phyloP scores from a whole-genome alignment of 2,113 vertebrate genomes.

The Rhipidura dahli region DNA sequence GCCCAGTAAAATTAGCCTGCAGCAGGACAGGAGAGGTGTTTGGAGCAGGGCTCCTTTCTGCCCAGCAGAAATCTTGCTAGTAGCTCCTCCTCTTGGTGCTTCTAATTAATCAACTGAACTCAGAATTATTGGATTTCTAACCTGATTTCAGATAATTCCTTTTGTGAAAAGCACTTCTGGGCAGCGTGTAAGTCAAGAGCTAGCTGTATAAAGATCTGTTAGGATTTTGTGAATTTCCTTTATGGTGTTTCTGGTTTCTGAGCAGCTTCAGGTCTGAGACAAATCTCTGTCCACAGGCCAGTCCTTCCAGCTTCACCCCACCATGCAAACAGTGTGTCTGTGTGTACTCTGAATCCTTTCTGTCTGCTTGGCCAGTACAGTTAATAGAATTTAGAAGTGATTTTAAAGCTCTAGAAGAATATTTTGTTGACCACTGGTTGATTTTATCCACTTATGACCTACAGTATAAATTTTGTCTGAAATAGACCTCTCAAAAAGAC shows the following conservation, averaged over 20 bases:
- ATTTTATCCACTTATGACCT: background rate
- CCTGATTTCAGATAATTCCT: background rate
- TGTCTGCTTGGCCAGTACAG: background rate
- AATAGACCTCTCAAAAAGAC: background rate
- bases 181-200: background rate
- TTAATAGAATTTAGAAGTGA: background rate
- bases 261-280: background rate
- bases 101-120: background rate
- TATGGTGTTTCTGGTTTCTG: background rate
- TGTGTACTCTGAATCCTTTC: background rate
- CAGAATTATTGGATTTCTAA: background rate
- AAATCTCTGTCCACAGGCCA: background rate
- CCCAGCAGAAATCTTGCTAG: background rate
- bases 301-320: background rate
- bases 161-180: background rate
- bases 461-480: background rate
- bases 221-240: background rate
- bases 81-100: background rate
- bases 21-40: background rate
- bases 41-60: background rate
- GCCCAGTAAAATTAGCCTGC: background rate
- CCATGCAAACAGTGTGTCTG: background rate
- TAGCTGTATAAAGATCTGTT: background rate
- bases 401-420: background rate
- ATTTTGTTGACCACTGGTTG: background rate